Base-by-base conservation (phyloP, 2,113 vertebrate genomes). In the Scatophagus argus region DNA sequence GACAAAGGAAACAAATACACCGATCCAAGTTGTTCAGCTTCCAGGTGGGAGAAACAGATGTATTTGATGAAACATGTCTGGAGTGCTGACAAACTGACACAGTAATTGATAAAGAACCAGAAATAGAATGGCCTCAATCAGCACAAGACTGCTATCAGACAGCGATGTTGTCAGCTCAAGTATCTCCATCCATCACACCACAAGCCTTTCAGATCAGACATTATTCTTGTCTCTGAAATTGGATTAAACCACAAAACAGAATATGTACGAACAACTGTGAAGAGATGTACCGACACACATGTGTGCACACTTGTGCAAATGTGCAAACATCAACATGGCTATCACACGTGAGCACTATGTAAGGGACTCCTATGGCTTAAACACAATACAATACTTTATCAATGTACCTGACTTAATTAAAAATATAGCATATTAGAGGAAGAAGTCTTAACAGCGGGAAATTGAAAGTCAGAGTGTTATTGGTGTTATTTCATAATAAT, bases 21-120 rank as follows among this genome's bases (percentile, higher is more conserved):
- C 61, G 14, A 34, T 58, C 38, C 14, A 27, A 41, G 39, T 71
- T 60, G 49, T 58, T 72, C n/a, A 27, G 74, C 58, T 66, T 85
- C 60, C 81, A 87, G 82, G 71, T 83, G 81, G 39, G 39, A 41
- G 13, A 73, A 68, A 67, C 73, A 55, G 56, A 84, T 85, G 74
- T 59, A 70, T 72, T 72, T 81, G 79, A 74, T 85, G 75, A 59
- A 82, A 88, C 56, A 49, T 51, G 66, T 79, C 76, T 73, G 58
- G n/a, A 63, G 58, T 3, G 14, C 67, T 83, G 84, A 86, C 63
- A 90, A 81, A 82, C 62, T 39, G 36, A 61, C 29, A 56, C 43
- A 63, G 84, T 78, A 68, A 91, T 74, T 79, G 80, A 92, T 84
- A 78, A 65, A 88, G 81, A 85, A 83, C 38, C 41, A 51, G 46